phyloP scores from a whole-genome alignment of 37 sponge, comb jelly and placozoan species.

The Halichondria panicea region DNA sequence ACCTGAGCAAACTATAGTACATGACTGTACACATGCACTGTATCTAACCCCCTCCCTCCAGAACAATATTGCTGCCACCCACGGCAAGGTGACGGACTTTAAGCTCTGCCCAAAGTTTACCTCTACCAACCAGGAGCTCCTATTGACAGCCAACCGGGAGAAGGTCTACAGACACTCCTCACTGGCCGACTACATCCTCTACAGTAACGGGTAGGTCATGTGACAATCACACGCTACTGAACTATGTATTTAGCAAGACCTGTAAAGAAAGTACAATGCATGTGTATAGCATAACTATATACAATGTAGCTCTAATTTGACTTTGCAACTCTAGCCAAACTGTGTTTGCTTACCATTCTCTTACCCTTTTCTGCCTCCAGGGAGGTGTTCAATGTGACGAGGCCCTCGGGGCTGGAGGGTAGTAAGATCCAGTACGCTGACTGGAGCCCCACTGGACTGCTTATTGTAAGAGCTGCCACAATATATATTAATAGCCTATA shows the following conservation, averaged over 20 bases:
- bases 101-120: conserved; percentile 7
- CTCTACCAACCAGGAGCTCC: neutral
- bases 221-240: no score
- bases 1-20: no score
- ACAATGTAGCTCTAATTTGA: no score
- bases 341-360: neutral
- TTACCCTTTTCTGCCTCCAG: neutral
- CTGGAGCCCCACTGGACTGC: conserved; percentile 41
- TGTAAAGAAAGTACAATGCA: no score
- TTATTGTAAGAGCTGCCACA: conserved; percentile 26
- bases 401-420: neutral
- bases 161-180: conserved; percentile 66
- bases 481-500: neutral
- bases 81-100: conserved; percentile 7
- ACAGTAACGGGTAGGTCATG: neutral
- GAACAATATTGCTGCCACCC: neutral
- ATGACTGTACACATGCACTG: no score
- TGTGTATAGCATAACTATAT: no score
- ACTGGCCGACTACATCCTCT: conserved; percentile 55
- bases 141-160: conserved; percentile 9
- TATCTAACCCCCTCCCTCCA: neutral
- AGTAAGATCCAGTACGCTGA: conserved; percentile 36
- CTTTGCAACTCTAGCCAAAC: no score
- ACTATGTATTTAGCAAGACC: no score
- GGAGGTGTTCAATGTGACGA: neutral